These are phyloP conservation scores for Drepanosiphum platanoidis DNA, from an alignment of 2,888 invertebrate species.

Conservation along the genomic window DNA sequence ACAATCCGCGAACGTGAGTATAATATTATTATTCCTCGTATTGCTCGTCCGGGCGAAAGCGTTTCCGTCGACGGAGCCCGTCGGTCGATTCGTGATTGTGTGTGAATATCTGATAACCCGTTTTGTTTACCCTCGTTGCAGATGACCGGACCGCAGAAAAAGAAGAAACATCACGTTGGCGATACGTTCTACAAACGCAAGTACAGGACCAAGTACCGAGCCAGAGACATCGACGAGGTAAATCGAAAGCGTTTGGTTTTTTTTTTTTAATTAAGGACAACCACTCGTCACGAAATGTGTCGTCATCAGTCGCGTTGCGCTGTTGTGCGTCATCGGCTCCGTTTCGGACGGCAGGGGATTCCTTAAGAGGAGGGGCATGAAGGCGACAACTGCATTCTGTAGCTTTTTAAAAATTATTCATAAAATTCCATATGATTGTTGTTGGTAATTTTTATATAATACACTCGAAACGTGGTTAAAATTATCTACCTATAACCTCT, in stretches of 20 bases:
- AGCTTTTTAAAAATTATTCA: no score
- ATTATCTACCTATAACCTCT: no score
- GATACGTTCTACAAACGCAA: conserved; percentile 82
- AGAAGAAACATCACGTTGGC: conserved; percentile 82
- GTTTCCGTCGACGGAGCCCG: not conserved
- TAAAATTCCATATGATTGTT: no score
- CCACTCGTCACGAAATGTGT: no score
- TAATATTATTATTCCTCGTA: not conserved
- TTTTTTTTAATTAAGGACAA: no score
- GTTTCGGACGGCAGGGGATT: no score
- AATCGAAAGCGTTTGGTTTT: conserved; percentile 22
- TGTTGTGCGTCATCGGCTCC: not conserved
- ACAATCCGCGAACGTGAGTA: not conserved
- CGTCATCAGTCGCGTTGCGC: no score
- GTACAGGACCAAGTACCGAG: conserved; percentile 81
- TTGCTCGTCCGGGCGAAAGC: not conserved
- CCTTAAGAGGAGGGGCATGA: no score
- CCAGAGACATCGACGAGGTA: conserved; percentile 84
- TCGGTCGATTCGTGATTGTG: not conserved
- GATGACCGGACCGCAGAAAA: conserved; percentile 71
- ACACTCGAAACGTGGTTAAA: no score
- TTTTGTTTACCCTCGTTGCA: not conserved
- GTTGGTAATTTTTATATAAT: no score
- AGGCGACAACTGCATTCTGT: no score
- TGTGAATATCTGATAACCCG: not conserved